phyloP scores from a whole-genome alignment of 2,797 vertebrate species.

The Anabas testudineus region DNA sequence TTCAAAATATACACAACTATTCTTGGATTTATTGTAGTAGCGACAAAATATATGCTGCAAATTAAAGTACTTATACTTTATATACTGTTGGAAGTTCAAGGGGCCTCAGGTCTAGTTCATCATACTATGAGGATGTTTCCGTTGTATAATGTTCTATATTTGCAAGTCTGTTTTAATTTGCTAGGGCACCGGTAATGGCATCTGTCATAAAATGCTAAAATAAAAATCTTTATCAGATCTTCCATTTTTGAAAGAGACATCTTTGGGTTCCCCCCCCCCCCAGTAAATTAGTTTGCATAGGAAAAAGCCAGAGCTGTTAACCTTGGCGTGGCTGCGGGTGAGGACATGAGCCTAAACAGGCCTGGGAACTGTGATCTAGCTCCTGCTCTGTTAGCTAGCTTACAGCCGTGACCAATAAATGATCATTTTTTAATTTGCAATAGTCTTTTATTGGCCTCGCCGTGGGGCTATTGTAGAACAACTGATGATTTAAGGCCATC shows the following conservation, averaged over 20 bases:
- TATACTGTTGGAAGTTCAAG: neutral
- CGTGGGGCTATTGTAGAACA: constrained; percentile 58
- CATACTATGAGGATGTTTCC: neutral
- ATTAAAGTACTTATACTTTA: too few species aligned
- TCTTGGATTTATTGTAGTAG: neutral
- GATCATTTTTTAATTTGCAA: constrained; percentile 67
- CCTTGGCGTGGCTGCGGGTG: constrained; percentile 27
- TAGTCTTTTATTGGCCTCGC: constrained; percentile 54
- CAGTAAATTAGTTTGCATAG: constrained; percentile 40
- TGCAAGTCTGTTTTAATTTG: neutral
- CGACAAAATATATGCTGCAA: too few species aligned
- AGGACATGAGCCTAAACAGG: constrained; percentile 34
- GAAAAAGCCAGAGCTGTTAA: constrained; percentile 44
- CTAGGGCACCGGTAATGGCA: neutral
- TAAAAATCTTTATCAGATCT: neutral
- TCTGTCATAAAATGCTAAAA: neutral
- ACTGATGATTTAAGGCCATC: constrained; percentile 69
- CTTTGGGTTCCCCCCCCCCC: constrained; percentile 23
- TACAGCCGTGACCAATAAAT: constrained; percentile 63
- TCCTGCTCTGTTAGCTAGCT: constrained; percentile 54
- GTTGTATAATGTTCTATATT: neutral
- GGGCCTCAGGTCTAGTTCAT: neutral
- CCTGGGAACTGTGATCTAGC: constrained; percentile 30
- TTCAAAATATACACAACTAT: neutral
- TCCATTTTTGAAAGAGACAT: constrained; percentile 28